Base-by-base conservation (phyloP, 2,888 invertebrate genomes). In the Formica aserva region DNA sequence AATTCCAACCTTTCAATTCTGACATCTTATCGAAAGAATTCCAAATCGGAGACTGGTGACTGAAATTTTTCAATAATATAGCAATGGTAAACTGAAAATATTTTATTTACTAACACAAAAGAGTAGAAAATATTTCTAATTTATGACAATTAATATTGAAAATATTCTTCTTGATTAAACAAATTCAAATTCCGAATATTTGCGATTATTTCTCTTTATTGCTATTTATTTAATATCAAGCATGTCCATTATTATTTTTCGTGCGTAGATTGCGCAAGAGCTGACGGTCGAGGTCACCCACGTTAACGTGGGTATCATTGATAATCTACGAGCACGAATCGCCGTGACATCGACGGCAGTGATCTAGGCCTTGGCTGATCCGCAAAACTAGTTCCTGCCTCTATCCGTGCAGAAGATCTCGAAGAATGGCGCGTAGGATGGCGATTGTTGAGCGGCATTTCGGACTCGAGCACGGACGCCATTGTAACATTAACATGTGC, bases 361-460 rank as follows among this genome's bases (percentile, higher is more conserved):
- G 89, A 88, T 89, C 90, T 89, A 89, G 89, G 91, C 88, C 88
- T 89, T 89, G 90, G 85, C 83, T 83, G 67, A 89, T 77, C 77
- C 78, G 84, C 81, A 87, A 83, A 92, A 91, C 91, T 92, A 91
- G 91, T 91, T 92, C 89, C 87, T 60, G 63, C 45, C 66, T 82
- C 88, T 92, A 92, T 92, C 91, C 92, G 83, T 60, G 83, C 80
- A 57, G 89, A 87, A 86, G 85, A 92, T 92, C 91, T 85, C 85
- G 86, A 88, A 80, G 91, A 90, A 90, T 83, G 86, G 83, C 84
- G 85, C 87, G 89, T 85, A 90, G 88, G 89, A 87, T 85, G 89
- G 81, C 86, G 91, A 91, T 90, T 90, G 90, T 90, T 90, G 85
- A 88, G 86, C 84, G 86, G 90, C 82, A 84, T 88, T 89, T 89